These are phyloP conservation scores for Galaxea fascicularis DNA, from an alignment of 92 coral and sea anemone genomes.

Conservation along the genomic window DNA sequence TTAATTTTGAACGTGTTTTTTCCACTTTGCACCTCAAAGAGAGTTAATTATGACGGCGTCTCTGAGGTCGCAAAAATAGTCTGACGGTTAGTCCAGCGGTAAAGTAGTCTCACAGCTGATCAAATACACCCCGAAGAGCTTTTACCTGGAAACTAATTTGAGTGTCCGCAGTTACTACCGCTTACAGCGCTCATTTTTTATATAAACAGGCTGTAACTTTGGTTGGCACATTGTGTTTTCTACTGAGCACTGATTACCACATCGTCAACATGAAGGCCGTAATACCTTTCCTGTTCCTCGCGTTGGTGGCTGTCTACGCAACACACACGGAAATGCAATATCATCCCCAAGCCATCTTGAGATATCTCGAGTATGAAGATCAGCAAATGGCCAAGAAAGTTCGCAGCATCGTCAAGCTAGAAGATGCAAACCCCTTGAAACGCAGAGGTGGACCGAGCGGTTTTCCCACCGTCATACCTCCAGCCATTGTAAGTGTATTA, in stretches of 20 bases:
- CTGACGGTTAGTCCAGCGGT: background rate
- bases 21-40: too few relatives aligned
- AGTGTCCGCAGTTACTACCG: background rate
- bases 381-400: slow-evolving; percentile 22
- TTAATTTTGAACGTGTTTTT: background rate
- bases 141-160: background rate
- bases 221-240: slow-evolving; percentile 21
- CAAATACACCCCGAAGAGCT: background rate
- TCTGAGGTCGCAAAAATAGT: too few relatives aligned
- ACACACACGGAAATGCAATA: slow-evolving; percentile 8
- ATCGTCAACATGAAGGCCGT: slow-evolving; percentile 24
- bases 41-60: too few relatives aligned
- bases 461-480: background rate
- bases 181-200: background rate
- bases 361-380: slow-evolving; percentile 23
- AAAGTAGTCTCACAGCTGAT: slow-evolving; percentile 1
- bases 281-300: slow-evolving; percentile 28
- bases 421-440: background rate
- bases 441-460: background rate
- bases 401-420: background rate
- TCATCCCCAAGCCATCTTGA: slow-evolving; percentile 27
- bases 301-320: slow-evolving; percentile 11
- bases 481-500: background rate
- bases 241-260: background rate
- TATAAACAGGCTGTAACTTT: background rate